A percentile compares a stretch with the other conserved stretches of the same genome.
Conservation (phyloP, 2,113 vertebrate species). For the Pimephales promelas region DNA sequence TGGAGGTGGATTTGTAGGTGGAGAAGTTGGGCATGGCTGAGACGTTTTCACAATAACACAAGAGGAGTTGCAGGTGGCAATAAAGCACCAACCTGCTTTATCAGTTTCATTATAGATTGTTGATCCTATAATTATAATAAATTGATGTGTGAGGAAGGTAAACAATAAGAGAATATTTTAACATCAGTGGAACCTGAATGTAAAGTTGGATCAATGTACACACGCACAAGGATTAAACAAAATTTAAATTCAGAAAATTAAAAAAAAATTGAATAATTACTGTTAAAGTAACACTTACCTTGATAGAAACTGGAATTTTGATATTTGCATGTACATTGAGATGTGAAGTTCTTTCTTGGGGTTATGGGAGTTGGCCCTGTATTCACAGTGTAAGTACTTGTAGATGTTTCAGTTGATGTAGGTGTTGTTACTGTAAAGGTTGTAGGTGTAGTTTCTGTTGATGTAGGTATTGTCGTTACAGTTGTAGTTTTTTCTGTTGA, state of each 20-base stretch:
- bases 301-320: background rate
- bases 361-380: background rate
- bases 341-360: background rate
- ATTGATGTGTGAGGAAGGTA: background rate
- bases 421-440: background rate
- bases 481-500: background rate
- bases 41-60: conserved; percentile 70
- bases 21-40: conserved; percentile 53
- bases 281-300: conserved; percentile 55
- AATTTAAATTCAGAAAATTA: background rate
- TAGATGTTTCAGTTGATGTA: background rate
- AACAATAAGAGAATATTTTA: background rate
- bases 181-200: background rate
- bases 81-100: conserved; percentile 73
- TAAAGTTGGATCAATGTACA: background rate
- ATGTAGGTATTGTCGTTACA: background rate
- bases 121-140: conserved; percentile 65
- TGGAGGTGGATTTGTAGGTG: background rate
- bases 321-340: conserved; percentile 66
- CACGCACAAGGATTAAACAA: background rate
- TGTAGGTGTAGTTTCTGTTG: background rate
- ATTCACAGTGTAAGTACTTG: background rate
- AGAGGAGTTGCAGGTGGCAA: conserved; percentile 69
- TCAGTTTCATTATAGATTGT: conserved; percentile 78
- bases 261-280: rapidly evolving